Percentiles rank a stretch among this genome's conserved stretches.
Evolutionary conservation across 2,888 invertebrate species (phyloP).

Genomic region (Zygaena filipendulae): DNA sequence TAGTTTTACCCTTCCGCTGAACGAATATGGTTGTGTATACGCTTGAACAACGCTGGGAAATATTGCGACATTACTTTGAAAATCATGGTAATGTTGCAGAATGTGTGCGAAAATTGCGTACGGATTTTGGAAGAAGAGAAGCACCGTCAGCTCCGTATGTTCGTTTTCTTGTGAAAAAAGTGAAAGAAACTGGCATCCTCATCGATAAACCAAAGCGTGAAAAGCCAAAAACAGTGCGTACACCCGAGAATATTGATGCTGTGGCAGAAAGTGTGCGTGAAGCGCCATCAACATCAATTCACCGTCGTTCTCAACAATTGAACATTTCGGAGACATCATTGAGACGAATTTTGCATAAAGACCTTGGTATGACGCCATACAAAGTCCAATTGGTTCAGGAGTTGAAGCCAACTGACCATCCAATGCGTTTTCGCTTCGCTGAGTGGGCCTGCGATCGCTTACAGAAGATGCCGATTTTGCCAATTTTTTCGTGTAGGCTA

Average conservation of each 20-base stretch:
- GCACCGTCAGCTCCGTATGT: constrained; percentile 10
- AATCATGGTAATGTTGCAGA: constrained; percentile 11
- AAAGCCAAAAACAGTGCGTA: constrained; percentile 14
- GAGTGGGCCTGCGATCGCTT: constrained; percentile 12
- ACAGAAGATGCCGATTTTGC: constrained; percentile 7
- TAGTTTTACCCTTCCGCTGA: constrained; percentile 7
- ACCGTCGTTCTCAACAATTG: constrained; percentile 4
- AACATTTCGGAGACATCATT: constrained; percentile 14
- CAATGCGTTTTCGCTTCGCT: constrained; percentile 10
- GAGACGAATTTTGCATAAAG: constrained; percentile 18
- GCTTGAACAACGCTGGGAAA: constrained; percentile 10
- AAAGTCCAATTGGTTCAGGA: constrained; percentile 18
- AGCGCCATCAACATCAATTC: constrained; percentile 16
- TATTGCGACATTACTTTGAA: constrained; percentile 11
- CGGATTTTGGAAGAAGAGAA: constrained; percentile 11
- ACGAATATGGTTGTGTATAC: constrained; percentile 11
- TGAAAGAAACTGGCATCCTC: constrained; percentile 13
- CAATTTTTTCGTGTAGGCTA: no score
- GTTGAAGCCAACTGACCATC: constrained; percentile 15
- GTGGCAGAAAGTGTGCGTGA: constrained; percentile 16
- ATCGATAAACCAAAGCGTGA: constrained; percentile 16
- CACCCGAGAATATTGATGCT: constrained; percentile 15
- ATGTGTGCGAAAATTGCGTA: constrained; percentile 10
- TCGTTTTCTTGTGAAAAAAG: constrained; percentile 12
- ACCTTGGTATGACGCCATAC: constrained; percentile 12